Base-by-base conservation (phyloP, 2,113 vertebrate genomes). In the Merops nubicus region DNA sequence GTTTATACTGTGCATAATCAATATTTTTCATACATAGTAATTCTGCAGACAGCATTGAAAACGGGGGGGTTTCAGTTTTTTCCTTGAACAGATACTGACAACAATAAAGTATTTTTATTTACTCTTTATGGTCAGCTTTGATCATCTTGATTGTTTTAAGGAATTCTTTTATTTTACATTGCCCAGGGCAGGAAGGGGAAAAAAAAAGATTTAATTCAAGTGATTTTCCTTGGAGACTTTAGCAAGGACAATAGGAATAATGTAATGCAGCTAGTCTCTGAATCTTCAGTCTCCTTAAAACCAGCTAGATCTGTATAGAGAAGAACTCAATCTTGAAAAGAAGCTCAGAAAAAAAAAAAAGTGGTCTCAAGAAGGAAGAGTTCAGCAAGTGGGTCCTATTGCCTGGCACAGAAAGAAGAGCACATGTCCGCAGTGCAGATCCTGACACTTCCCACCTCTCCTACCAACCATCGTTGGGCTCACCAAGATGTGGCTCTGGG, bases 401-500 rank as follows among this genome's bases (percentile, higher is more conserved):
- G 43, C 47, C 51, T 54, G 85, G 15, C 21, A 45, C 16, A 20
- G 69, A 64, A 59, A 56, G 47, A 23, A 72, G 77, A 67, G 42
- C 20, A 16, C 50, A 56, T 0, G 0, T 29, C 8, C 34, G 34
- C 70, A 68, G 5, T 64, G 33, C 38, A 90, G 33, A 64, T 75
- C 48, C 34, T 48, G 36, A 19, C 40, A 33, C 21, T 45, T 42
- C 33, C 36, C 65, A 79, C 29, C 11, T 54, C 57, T 54, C 9
- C 42, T 50, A 16, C 36, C 54, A 65, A 5, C 31, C 9, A 21
- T 4, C 4, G 2, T 3, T 53, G 59, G 23, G 8, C 34, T 50
- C 28, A 54, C 9, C 0, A 0, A 9, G 34, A 12, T 17, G 17
- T 42, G 42, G 21, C 18, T 40, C 42, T 59, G 43, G 26, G 3